phyloP scores from a whole-genome alignment of 2,797 vertebrate genomes.

The Sparidentex hasta region DNA sequence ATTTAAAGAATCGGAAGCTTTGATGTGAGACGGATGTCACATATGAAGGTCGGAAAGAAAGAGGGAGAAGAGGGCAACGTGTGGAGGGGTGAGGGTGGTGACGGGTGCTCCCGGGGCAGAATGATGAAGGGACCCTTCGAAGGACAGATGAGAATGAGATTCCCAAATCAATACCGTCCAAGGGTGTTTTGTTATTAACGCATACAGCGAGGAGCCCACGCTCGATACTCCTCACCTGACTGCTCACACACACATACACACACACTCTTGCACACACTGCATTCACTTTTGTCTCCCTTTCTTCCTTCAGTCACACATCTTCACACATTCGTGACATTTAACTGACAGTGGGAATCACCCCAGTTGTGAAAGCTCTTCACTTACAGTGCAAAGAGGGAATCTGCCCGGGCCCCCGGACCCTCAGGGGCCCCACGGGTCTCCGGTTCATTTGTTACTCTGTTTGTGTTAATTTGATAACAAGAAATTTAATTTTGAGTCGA shows the following conservation, averaged over 20 bases:
- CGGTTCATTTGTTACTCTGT: background rate
- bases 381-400: background rate
- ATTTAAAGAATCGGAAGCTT: background rate
- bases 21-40: conserved; percentile 9
- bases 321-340: conserved; percentile 13
- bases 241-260: conserved; percentile 17
- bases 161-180: conserved; percentile 77
- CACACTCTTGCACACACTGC: conserved; percentile 2
- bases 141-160: conserved; percentile 74
- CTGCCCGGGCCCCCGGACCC: background rate
- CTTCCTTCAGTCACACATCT: background rate
- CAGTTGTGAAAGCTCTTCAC: background rate
- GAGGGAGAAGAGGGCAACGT: background rate
- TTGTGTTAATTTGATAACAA: background rate
- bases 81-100: background rate
- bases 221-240: conserved; percentile 60
- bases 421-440: background rate
- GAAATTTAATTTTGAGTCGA: background rate
- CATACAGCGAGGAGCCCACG: conserved; percentile 54
- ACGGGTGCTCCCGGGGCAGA: conserved; percentile 31
- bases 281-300: conserved; percentile 19
- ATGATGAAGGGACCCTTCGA: conserved; percentile 66
- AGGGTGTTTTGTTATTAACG: conserved; percentile 74
- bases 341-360: background rate
- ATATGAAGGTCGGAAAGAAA: conserved; percentile 15